Conservation (phyloP, 2,797 vertebrate species). For the Bradypodion ventrale region DNA sequence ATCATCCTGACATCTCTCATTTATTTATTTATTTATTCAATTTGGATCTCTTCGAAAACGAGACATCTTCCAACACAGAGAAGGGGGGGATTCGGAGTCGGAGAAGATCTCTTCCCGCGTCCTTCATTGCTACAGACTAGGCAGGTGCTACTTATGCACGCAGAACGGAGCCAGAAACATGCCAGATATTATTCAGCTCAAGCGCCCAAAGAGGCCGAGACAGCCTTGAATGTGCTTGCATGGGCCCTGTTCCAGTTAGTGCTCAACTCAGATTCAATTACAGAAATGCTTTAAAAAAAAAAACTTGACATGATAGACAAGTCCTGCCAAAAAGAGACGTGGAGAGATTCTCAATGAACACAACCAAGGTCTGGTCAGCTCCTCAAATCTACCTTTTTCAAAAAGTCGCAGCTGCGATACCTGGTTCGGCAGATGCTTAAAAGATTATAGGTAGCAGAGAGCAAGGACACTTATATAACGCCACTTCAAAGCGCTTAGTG, state of each 20-base stretch:
- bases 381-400: no score
- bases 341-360: neutral
- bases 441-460: no score
- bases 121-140: neutral
- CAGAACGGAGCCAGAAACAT: neutral
- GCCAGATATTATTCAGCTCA: neutral
- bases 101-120: no score
- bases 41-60: neutral
- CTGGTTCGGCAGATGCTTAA: neutral
- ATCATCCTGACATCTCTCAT: neutral
- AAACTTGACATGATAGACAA: neutral
- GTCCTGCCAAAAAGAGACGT: neutral
- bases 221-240: neutral
- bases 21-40: no score
- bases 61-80: neutral
- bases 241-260: neutral
- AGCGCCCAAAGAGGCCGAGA: neutral
- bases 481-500: no score
- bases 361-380: neutral
- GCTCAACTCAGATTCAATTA: slow-evolving; percentile 26
- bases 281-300: neutral
- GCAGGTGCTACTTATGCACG: neutral
- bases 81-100: neutral
- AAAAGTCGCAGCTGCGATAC: neutral
- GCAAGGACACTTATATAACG: no score